A percentile compares a stretch with the other conserved stretches of the same genome.
phyloP scores from a whole-genome alignment of 2,797 vertebrate species.

The Chloroceryle inda region DNA sequence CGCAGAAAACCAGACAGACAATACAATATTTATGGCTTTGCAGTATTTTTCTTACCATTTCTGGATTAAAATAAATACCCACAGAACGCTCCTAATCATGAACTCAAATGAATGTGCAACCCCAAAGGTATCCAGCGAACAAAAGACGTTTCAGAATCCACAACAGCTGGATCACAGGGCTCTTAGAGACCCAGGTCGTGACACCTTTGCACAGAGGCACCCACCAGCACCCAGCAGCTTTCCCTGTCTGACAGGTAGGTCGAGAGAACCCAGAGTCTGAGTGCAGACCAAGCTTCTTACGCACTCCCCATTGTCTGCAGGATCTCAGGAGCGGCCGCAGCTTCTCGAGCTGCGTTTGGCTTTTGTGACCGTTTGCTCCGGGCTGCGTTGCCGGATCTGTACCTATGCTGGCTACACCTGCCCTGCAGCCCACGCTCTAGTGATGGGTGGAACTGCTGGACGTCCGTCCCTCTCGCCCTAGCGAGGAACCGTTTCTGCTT shows the following conservation, averaged over 20 bases:
- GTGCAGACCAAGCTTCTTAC: not conserved
- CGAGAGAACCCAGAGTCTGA: not conserved
- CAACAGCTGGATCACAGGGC: not conserved
- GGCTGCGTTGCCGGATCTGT: not conserved
- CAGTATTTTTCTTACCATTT: not conserved
- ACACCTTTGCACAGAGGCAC: not conserved
- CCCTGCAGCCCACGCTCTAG: fast-evolving
- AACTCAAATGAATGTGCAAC: not conserved
- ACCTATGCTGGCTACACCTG: not conserved
- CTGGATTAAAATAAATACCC: not conserved
- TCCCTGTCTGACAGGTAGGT: not conserved
- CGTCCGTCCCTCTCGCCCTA: fast-evolving
- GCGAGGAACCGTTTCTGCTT: not conserved
- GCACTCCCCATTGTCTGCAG: not conserved
- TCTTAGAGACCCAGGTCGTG: not conserved
- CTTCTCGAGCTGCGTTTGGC: not conserved
- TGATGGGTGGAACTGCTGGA: not conserved
- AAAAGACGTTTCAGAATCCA: not conserved
- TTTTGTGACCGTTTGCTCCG: not conserved
- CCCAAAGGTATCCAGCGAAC: not conserved
- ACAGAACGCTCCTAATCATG: not conserved
- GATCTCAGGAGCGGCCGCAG: not conserved
- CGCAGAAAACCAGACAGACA: not conserved
- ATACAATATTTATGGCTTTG: not conserved
- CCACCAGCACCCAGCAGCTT: not conserved